Base-by-base conservation (phyloP, 23 tunicate species). In the Botrylloides violaceus region DNA sequence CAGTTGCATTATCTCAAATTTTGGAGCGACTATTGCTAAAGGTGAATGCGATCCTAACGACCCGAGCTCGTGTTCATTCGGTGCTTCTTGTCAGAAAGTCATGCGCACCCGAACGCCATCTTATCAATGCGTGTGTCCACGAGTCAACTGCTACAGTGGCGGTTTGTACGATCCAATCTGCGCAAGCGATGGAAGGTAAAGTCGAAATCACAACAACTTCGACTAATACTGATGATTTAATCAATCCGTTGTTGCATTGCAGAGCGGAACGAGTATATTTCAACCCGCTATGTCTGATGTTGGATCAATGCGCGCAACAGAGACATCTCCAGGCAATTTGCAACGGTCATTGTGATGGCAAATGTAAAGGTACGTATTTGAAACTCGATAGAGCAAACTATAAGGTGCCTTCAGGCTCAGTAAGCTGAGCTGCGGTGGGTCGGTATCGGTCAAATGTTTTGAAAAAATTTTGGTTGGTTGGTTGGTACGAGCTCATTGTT, bases 31-130 rank as follows among this genome's bases (percentile, higher is more conserved):
- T 9, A 43, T 43, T 7, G 12, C 53, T 4, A 63, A 63, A 28
- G 70, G 29, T 31, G 70, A 63, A 63, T 63, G 70, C 35, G 70
- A 63, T 31, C 70, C 70, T 6, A 63, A 63, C 29, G 36, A 63
- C 33, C 35, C 35, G 3, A 3, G 3, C 20, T 63, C 70, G 3
- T 63, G 70, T 9, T 27, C 35, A 27, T 63, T 29, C 33, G 70
- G 70, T 19, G 70, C 70, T 4, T 25, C 36, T 3, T 63, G 70
- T 28, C 35, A 63, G 29, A 29, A 63, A 9, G 70, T 25, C 26
- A 33, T 27, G 26, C 23, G 20, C 35, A 25, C 35, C 4, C 35
- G 70, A 63, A 25, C 35, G 29, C 35, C 70, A 3, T 63, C 3
- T 31, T 63, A 63, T 31, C 70, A 34, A 9, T 63, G 70, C 70